Evolutionary conservation across 2,113 vertebrate genomes (phyloP).

Genomic region (Coturnix japonica): DNA sequence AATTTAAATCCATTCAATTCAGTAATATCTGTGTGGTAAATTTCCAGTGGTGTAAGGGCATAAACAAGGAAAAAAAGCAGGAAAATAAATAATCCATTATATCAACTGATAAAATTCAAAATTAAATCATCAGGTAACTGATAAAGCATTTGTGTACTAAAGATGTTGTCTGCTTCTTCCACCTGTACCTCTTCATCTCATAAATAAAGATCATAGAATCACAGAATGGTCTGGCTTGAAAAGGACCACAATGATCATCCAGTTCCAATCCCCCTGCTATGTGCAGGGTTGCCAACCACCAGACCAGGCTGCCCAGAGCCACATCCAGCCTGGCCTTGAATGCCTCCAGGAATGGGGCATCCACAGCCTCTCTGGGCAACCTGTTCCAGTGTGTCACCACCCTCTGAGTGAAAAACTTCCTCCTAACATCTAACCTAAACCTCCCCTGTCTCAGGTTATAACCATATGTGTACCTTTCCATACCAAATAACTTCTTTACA

Average conservation of each 20-base stretch:
- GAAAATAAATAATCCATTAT: not conserved
- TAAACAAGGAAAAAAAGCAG: not conserved
- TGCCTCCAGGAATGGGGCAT: too few relatives aligned
- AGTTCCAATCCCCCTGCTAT: too few relatives aligned
- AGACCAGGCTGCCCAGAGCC: too few relatives aligned
- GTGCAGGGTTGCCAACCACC: too few relatives aligned
- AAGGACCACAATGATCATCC: too few relatives aligned
- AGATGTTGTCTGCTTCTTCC: not conserved
- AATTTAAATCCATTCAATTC: not conserved
- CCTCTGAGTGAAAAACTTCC: too few relatives aligned
- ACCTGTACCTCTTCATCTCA: not conserved
- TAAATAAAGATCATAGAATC: not conserved
- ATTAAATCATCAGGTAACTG: not conserved
- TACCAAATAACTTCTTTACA: not conserved
- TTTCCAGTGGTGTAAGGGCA: not conserved
- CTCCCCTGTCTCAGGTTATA: too few relatives aligned
- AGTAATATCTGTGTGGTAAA: not conserved
- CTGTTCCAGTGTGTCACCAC: too few relatives aligned
- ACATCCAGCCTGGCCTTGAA: too few relatives aligned
- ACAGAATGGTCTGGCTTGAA: too few relatives aligned
- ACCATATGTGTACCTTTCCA: not conserved
- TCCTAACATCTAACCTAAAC: too few relatives aligned
- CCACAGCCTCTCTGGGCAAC: too few relatives aligned
- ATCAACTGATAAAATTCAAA: not conserved
- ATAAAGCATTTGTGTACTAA: not conserved